These are phyloP conservation scores for Agapornis roseicollis DNA, from an alignment of 2,113 vertebrate genomes.

Conservation along the genomic window DNA sequence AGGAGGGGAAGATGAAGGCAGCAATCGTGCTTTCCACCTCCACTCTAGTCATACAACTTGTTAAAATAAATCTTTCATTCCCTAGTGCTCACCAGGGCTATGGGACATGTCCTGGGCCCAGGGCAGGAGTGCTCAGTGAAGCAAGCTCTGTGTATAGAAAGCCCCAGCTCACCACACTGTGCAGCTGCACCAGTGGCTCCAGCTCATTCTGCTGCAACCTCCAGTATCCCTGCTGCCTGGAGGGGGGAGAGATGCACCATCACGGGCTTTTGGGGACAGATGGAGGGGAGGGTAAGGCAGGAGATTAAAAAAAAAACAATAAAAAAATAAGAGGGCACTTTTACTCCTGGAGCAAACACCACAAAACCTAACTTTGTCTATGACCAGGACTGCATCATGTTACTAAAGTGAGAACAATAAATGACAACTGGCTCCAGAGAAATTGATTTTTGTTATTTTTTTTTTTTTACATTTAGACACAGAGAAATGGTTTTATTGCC, in stretches of 20 bases:
- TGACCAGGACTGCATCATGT: neutral
- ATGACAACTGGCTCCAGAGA: constrained; percentile 33
- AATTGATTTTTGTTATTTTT: constrained; percentile 41
- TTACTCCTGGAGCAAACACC: neutral
- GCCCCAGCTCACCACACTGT: neutral
- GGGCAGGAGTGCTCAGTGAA: neutral
- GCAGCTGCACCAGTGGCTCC: neutral
- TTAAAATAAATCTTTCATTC: neutral
- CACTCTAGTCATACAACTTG: no score
- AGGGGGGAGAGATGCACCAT: neutral
- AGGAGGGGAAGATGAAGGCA: neutral
- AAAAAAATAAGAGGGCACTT: neutral
- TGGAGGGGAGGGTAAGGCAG: neutral
- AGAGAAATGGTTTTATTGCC: neutral
- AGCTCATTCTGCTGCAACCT: neutral
- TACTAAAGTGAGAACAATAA: constrained; percentile 28
- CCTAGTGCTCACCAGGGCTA: neutral
- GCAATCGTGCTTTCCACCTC: neutral
- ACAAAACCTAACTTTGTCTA: neutral
- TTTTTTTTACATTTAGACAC: constrained; percentile 3
- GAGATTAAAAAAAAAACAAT: neutral
- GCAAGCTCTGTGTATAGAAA: neutral
- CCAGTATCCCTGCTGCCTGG: neutral
- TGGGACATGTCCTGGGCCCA: neutral
- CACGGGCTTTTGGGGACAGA: no score